Percentiles rank a stretch among this genome's conserved stretches.
Evolutionary conservation across 2,797 vertebrate species (phyloP).

Genomic region (Cottoperca gobio): DNA sequence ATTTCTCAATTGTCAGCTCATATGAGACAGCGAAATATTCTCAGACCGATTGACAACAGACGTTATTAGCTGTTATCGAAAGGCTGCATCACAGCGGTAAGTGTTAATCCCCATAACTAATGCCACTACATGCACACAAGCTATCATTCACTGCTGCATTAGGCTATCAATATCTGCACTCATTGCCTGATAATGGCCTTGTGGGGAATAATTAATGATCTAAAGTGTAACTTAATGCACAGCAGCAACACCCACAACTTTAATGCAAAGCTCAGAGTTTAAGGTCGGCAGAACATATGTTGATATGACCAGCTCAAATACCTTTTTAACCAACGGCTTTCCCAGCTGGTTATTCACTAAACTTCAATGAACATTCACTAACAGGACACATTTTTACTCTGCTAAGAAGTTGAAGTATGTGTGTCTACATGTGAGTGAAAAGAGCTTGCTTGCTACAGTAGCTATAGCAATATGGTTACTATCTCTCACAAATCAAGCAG

Average conservation of each 20-base stretch:
- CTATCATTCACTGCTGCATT: slow-evolving; percentile 59
- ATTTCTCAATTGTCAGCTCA: slow-evolving; percentile 22
- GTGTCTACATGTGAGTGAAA: not conserved
- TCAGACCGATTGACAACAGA: slow-evolving; percentile 35
- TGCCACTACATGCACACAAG: slow-evolving; percentile 58
- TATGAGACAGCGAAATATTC: slow-evolving; percentile 8
- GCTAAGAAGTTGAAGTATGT: not conserved
- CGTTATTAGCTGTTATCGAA: slow-evolving; percentile 37
- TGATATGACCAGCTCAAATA: not conserved
- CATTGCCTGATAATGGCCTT: slow-evolving; percentile 19
- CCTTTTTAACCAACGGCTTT: not conserved
- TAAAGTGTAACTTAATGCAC: slow-evolving; percentile 35
- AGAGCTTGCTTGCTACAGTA: not conserved
- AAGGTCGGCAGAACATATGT: not conserved
- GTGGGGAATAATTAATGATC: slow-evolving; percentile 57
- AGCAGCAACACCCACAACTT: not conserved
- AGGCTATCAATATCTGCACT: slow-evolving; percentile 61
- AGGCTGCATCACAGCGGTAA: slow-evolving; percentile 25
- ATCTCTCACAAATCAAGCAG: no score
- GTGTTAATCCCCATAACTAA: slow-evolving; percentile 62
- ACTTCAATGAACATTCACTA: not conserved
- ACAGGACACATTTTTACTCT: not conserved
- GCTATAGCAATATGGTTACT: no score
- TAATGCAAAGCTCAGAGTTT: slow-evolving; percentile 3
- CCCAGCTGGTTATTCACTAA: not conserved